A percentile compares a stretch with the other conserved stretches of the same genome.
Evolutionary conservation across 2,113 vertebrate species (phyloP).

Genomic region (Anolis carolinensis): DNA sequence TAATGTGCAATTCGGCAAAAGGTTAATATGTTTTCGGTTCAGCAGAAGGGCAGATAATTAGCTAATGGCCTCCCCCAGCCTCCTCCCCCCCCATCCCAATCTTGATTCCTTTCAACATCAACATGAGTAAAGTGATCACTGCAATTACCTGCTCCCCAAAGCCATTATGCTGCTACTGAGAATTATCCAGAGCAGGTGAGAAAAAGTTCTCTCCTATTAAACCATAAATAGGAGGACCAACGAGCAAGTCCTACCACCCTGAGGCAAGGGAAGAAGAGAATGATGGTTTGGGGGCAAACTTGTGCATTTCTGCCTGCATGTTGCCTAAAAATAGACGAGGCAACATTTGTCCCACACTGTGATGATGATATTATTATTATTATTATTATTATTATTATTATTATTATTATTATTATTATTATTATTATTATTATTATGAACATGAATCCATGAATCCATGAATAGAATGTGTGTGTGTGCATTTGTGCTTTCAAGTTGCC

Average conservation of each 20-base stretch:
- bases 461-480: no score
- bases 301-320: neutral
- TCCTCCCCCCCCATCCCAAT: neutral
- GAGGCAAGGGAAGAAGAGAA: neutral
- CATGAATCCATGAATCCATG: no score
- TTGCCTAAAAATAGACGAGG: no score
- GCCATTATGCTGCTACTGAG: slow-evolving; percentile 51
- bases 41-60: slow-evolving; percentile 66
- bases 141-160: slow-evolving; percentile 63
- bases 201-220: slow-evolving; percentile 47
- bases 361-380: neutral
- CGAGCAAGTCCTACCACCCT: neutral
- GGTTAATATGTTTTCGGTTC: slow-evolving; percentile 66
- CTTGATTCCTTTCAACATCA: slow-evolving; percentile 60
- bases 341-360: neutral
- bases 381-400: no score
- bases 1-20: slow-evolving; percentile 62
- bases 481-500: no score
- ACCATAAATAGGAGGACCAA: slow-evolving; percentile 43
- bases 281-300: neutral
- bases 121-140: slow-evolving; percentile 54
- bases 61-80: slow-evolving; percentile 57
- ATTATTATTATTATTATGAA: no score
- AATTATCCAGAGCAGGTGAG: slow-evolving; percentile 55
- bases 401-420: no score